Percentiles rank a stretch among this genome's conserved stretches.
Conservation (phyloP, 92 coral and sea anemone genomes). For the Palythoa grandis region DNA sequence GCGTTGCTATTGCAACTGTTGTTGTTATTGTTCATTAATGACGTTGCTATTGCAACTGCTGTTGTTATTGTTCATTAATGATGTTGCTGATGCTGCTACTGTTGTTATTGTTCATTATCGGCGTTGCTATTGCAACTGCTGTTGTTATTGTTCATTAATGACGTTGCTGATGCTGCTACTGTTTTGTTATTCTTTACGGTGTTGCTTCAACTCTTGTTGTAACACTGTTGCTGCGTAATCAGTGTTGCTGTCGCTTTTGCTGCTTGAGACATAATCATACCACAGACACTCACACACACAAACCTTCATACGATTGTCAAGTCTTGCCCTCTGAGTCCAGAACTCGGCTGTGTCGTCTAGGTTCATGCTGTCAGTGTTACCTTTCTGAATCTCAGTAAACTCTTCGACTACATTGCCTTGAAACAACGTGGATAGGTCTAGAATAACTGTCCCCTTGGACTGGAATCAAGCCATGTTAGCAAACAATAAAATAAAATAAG, state of each 20-base stretch:
- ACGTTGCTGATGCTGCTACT: too few relatives aligned
- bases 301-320: constrained; percentile 74
- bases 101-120: not conserved
- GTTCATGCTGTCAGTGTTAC: constrained; percentile 70
- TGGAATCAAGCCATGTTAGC: not conserved
- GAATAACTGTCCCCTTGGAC: constrained; percentile 50
- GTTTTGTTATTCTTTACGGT: too few relatives aligned
- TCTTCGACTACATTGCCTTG: constrained; percentile 73
- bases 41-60: too few relatives aligned
- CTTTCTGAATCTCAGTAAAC: constrained; percentile 73
- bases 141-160: not conserved
- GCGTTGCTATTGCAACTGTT: too few relatives aligned
- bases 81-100: not conserved
- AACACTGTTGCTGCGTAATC: not conserved
- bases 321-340: constrained; percentile 77
- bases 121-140: not conserved
- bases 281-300: not conserved
- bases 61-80: not conserved
- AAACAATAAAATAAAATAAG: not conserved
- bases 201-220: not conserved
- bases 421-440: constrained; percentile 78
- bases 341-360: constrained; percentile 71
- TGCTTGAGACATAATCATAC: too few relatives aligned
- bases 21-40: too few relatives aligned
- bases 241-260: too few relatives aligned